A percentile compares a stretch with the other conserved stretches of the same genome.
Conservation (phyloP, 2,113 vertebrate genomes). For the Callorhinus ursinus region DNA sequence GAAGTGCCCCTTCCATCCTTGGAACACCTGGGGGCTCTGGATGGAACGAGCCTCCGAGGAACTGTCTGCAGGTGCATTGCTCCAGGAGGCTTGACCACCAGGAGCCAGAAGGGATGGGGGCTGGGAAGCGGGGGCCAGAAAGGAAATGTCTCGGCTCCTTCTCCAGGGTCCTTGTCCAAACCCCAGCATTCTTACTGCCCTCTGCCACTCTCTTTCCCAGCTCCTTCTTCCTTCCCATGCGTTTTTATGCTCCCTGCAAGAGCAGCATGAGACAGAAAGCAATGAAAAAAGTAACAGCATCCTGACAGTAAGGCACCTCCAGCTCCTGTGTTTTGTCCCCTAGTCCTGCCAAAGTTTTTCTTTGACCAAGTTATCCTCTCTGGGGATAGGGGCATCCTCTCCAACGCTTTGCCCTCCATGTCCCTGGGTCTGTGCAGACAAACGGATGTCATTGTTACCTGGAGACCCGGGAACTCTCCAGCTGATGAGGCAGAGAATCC, state of each 20-base stretch:
- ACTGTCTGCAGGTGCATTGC: neutral
- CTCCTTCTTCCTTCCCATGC: neutral
- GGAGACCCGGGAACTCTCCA: neutral
- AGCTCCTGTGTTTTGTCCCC: neutral
- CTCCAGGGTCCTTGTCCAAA: neutral
- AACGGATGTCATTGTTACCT: neutral
- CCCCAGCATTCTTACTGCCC: neutral
- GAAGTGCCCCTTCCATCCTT: neutral
- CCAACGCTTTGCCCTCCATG: neutral
- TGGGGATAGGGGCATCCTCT: too few relatives aligned
- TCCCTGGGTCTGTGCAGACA: too few relatives aligned
- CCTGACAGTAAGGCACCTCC: neutral
- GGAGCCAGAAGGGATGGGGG: neutral
- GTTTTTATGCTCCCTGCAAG: neutral
- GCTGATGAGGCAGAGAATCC: accelerated
- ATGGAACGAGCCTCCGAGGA: neutral
- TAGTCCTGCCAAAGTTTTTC: neutral
- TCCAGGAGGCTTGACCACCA: too few relatives aligned
- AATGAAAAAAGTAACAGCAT: neutral
- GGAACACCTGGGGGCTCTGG: neutral
- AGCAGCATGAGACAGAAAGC: neutral
- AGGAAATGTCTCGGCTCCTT: accelerated
- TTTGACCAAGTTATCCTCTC: neutral
- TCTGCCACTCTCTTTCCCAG: neutral
- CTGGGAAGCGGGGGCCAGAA: accelerated